Base-by-base conservation (phyloP, 2,888 invertebrate species). In the Drosophila paramelanica region DNA sequence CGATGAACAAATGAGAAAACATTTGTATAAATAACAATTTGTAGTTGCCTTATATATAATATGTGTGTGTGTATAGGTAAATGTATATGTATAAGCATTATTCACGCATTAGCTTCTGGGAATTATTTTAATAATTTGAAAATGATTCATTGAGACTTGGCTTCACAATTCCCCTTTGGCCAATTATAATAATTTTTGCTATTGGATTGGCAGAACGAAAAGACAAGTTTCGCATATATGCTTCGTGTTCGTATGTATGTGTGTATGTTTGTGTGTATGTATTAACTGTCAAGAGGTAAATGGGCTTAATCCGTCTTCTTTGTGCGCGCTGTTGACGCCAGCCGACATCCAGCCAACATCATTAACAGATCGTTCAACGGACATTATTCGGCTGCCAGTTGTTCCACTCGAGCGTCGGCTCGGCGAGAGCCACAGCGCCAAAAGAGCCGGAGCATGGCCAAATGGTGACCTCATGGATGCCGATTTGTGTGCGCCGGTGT, bases 1-100 rank as follows among this genome's bases (percentile, higher is more conserved):
- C 65, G 42, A 50, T 50, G 43, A 62, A 67, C 68, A 49, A 80
- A 67, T 58, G 68, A 7, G 51, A 53, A 71, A 70, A 67, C 67
- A 76, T 81, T 84, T 73, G 64, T 79, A 61, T 70, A 87, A 81
- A 81, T 69, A 78, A 61, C 56, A 46, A 60, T 62, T 59, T 67
- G 51, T 62, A 61, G 42, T 41, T 38, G 52, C 42, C 17, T 42
- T 46, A 33, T 42, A n/a, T 45, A 60, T 23, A 13, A n/a, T 25
- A 25, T 53, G n/a, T 47, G 11, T 42, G 17, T 51, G 47, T 41
- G 13, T 3, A 20, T 11, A 39, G 8, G 23, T 23, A 23, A 23
- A 25, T 46, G 20, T 13, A 52, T 6, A 6, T 3, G 27, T 31
- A 49, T 49, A 36, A 13, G 1, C 8, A 23, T 10, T 10, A 45